A percentile compares a stretch with the other conserved stretches of the same genome.
phyloP scores from a whole-genome alignment of 2,797 vertebrate species.

The Lithobates sylvaticus region DNA sequence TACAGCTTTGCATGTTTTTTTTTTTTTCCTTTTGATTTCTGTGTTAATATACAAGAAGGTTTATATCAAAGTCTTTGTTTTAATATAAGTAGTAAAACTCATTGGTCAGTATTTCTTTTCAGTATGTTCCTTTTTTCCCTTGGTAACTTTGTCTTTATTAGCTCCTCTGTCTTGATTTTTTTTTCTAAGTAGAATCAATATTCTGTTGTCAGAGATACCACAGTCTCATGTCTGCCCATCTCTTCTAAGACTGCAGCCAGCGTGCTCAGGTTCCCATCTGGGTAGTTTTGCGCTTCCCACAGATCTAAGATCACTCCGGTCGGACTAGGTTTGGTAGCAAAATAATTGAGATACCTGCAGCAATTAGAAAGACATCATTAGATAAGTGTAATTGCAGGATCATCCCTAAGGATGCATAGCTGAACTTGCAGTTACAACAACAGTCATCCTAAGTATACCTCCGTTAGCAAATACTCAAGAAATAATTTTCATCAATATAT shows the following conservation, averaged over 20 bases:
- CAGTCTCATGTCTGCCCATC: constrained; percentile 94
- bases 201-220: constrained; percentile 84
- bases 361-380: constrained; percentile 18
- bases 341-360: constrained; percentile 96
- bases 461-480: too few relatives aligned
- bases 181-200: constrained; percentile 79
- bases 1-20: constrained; percentile 76
- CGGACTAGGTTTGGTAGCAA: constrained; percentile 97
- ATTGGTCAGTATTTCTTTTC: constrained; percentile 65
- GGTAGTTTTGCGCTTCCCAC: constrained; percentile 98
- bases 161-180: constrained; percentile 64
- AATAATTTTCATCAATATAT: too few relatives aligned
- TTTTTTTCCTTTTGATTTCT: constrained; percentile 68
- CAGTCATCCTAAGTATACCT: not conserved
- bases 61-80: constrained; percentile 65
- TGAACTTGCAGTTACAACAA: not conserved
- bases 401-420: too few relatives aligned
- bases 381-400: not conserved
- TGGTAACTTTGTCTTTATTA: constrained; percentile 62
- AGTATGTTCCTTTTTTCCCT: constrained; percentile 63
- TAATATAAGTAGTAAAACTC: constrained; percentile 55
- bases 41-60: constrained; percentile 72
- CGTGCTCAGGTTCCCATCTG: constrained; percentile 92
- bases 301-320: constrained; percentile 97
- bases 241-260: constrained; percentile 96